Base-by-base conservation (phyloP, 2,888 invertebrate genomes). In the Congeria kusceri region DNA sequence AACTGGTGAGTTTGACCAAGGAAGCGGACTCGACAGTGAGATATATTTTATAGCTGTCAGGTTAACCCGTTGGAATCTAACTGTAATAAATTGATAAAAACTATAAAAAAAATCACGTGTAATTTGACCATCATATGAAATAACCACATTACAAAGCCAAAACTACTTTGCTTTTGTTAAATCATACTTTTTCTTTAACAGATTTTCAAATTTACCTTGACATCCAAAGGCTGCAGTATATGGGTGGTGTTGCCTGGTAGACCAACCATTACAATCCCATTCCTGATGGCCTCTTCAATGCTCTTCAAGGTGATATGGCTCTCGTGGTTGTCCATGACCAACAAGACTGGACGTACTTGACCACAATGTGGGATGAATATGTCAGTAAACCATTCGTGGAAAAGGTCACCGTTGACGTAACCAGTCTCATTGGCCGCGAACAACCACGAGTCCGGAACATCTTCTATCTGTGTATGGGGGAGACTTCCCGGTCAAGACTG, bases 281-380 rank as follows among this genome's bases (percentile, higher is more conserved):
- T 59, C 4, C 23, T 59, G 2, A 49, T 23, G 0, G 73, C 73
- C 44, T 25, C 27, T 39, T 73, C 67, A 13, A 73, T 58, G 9
- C 59, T 44, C 2, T 27, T 49, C 1, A 73, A 11, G 2, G 65
- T 44, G 11, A 73, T 29, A 44, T 73, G 67, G 1, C 47, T 53
- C n/a, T 47, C 67, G 27, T 73, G 73, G 44, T 73, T 73, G 44
- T 66, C 67, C 20, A 73, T 44, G 11, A 67, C 28, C 20, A 73
- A 44, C 20, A 73, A 4, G n/a, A 73, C 73, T 23, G 73, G 73
- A 20, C 73, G 58, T 23, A 25, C 67, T 28, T 53, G 59, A 27
- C 73, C 73, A 39, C 73, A 73, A 61, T 73, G 49, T n/a, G 66
- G 66, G 25, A 73, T 44, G 28, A 74, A 74, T 25, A 62, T 44